A percentile compares a stretch with the other conserved stretches of the same genome.
Evolutionary conservation across 2,113 vertebrate genomes (phyloP).

Genomic region (Ochotona curzoniae): DNA sequence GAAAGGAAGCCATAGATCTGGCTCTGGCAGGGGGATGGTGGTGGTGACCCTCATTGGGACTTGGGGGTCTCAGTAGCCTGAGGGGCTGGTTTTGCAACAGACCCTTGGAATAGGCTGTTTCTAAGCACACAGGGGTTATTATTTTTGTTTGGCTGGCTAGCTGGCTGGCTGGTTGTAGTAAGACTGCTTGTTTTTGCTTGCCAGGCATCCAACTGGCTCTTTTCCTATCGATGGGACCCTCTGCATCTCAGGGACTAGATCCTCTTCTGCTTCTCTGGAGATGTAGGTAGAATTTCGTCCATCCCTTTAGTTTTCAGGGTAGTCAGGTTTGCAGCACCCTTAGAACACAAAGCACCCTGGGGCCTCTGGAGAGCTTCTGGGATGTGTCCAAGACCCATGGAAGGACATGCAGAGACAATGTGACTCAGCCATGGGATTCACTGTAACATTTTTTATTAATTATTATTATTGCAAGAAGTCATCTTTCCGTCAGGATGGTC

Average conservation of each 20-base stretch:
- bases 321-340: background rate
- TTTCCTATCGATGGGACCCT: background rate
- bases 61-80: background rate
- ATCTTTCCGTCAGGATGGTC: background rate
- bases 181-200: background rate
- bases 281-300: background rate
- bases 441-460: too few species aligned
- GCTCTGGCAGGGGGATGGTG: background rate
- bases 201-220: background rate
- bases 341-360: background rate
- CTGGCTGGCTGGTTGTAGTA: background rate
- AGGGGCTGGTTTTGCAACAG: background rate
- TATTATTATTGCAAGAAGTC: background rate
- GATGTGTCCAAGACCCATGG: background rate
- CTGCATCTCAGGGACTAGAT: background rate
- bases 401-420: background rate
- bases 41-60: too few species aligned
- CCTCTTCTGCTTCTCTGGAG: background rate
- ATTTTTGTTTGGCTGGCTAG: background rate
- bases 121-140: background rate
- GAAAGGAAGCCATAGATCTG: constrained; percentile 72
- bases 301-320: background rate
- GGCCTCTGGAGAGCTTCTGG: background rate
- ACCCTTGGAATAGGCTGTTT: background rate
- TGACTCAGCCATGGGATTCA: background rate